Conservation (phyloP, 1,140 invertebrate species). For the Dryas iulia region DNA sequence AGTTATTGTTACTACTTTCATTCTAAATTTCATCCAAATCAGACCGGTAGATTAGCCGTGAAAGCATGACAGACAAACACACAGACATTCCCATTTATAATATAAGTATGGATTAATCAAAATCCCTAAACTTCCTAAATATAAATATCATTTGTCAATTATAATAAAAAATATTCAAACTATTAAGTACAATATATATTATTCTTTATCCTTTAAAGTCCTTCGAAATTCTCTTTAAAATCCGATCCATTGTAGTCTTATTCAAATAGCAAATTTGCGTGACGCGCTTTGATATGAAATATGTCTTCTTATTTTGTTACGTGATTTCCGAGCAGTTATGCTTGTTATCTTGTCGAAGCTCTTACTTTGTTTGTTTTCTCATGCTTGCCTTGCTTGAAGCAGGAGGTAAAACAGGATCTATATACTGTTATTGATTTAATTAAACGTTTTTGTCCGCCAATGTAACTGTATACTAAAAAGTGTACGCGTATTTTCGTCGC, state of each 20-base stretch:
- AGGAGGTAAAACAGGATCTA: constrained; percentile 34
- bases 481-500: not conserved
- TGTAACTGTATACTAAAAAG: too few relatives aligned
- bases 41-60: too few relatives aligned
- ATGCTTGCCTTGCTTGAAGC: constrained; percentile 34
- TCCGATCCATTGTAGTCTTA: constrained; percentile 41
- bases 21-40: too few relatives aligned
- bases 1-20: too few relatives aligned
- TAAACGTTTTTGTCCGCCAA: constrained; percentile 6
- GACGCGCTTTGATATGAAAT: constrained; percentile 49
- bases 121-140: too few relatives aligned
- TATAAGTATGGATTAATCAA: too few relatives aligned
- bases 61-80: too few relatives aligned
- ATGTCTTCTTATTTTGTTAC: constrained; percentile 51
- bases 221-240: constrained; percentile 40
- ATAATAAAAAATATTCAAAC: too few relatives aligned
- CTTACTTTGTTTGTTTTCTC: constrained; percentile 43
- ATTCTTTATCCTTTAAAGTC: constrained; percentile 51
- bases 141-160: constrained; percentile 47
- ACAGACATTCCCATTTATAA: too few relatives aligned
- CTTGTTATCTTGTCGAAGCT: constrained; percentile 47
- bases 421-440: constrained; percentile 33
- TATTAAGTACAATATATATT: too few relatives aligned
- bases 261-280: constrained; percentile 56
- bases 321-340: constrained; percentile 48